phyloP scores from a whole-genome alignment of 2,113 vertebrate genomes.

The Calidris pugnax region DNA sequence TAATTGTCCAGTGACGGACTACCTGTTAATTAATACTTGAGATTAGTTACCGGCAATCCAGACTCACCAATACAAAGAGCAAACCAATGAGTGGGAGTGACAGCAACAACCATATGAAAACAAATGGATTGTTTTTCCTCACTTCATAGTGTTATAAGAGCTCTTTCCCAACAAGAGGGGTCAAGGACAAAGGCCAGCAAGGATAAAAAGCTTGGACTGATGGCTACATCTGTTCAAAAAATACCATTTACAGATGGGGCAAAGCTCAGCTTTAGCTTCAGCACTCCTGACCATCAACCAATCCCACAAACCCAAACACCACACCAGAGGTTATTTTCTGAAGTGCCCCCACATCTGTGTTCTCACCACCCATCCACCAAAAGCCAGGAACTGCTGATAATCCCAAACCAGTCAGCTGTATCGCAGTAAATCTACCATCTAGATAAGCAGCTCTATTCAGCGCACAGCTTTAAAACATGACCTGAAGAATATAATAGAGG shows the following conservation, averaged over 20 bases:
- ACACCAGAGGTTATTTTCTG: neutral
- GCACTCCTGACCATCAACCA: neutral
- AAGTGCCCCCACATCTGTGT: neutral
- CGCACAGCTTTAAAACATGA: neutral
- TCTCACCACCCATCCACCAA: neutral
- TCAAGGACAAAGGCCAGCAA: conserved; percentile 11
- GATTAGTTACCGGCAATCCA: neutral
- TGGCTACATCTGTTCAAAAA: conserved; percentile 47
- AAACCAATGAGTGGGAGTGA: neutral
- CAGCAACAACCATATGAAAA: conserved; percentile 43
- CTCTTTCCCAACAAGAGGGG: neutral
- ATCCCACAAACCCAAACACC: neutral
- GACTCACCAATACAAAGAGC: neutral
- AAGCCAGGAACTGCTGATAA: neutral
- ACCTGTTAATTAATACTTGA: conserved; percentile 49
- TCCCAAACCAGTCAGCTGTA: neutral
- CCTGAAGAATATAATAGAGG: neutral
- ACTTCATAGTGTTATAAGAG: neutral
- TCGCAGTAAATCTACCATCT: neutral
- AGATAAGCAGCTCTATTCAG: neutral
- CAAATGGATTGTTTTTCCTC: neutral
- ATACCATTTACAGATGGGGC: conserved; percentile 32
- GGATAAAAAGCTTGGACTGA: conserved; percentile 41
- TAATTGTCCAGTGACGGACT: neutral
- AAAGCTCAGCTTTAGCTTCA: neutral